A percentile compares a stretch with the other conserved stretches of the same genome.
Evolutionary conservation across 2,888 invertebrate species (phyloP).

Genomic region (Blera fallax): DNA sequence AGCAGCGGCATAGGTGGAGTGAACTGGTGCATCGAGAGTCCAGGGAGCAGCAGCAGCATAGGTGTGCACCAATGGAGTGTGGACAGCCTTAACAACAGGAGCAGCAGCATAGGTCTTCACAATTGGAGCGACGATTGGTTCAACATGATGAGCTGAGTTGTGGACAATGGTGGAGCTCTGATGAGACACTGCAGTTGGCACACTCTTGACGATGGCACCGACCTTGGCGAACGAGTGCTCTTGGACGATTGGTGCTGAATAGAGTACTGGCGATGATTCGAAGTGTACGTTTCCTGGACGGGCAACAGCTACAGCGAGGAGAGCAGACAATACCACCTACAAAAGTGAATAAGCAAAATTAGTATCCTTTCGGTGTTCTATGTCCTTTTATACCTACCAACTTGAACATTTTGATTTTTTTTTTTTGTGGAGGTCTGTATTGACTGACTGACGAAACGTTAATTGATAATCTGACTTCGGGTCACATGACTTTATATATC

Average conservation of each 20-base stretch:
- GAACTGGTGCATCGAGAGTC: neutral
- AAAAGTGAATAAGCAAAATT: neutral
- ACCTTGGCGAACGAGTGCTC: conserved; percentile 78
- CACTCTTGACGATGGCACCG: conserved; percentile 77
- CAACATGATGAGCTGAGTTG: conserved; percentile 78
- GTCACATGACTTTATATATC: too few relatives aligned
- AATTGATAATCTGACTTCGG: too few relatives aligned
- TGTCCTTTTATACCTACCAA: conserved; percentile 77
- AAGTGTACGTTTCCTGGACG: conserved; percentile 76
- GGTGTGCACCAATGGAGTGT: neutral
- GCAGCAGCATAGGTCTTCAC: too few relatives aligned
- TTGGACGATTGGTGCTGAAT: conserved; percentile 77
- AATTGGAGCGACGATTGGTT: conserved; percentile 77
- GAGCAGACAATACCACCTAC: conserved; percentile 79
- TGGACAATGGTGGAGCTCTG: conserved; percentile 83
- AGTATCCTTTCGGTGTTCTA: neutral
- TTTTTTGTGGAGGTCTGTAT: conserved; percentile 62
- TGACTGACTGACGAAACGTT: conserved; percentile 40
- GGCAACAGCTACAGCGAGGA: conserved; percentile 78
- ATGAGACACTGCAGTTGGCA: conserved; percentile 82
- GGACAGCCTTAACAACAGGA: conserved; percentile 10
- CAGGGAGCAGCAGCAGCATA: neutral
- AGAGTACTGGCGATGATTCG: conserved; percentile 73
- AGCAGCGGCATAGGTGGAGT: conserved; percentile 15
- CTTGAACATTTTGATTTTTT: conserved; percentile 78